Base-by-base conservation (phyloP, 2,888 invertebrate species). In the Pristionchus japonicus region DNA sequence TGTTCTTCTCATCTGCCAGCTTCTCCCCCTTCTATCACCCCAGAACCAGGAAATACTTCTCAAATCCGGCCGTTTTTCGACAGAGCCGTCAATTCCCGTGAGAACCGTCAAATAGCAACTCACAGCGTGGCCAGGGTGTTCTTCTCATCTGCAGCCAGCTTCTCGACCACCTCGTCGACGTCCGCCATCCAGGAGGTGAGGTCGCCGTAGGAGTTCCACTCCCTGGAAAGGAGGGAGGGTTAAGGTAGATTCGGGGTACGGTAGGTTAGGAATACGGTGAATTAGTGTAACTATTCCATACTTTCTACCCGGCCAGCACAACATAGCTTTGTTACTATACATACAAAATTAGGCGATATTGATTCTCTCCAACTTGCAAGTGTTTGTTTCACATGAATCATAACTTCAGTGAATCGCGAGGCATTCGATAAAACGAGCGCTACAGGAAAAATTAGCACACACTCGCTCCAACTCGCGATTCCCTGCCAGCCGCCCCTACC, bases 71-170 rank as follows among this genome's bases (percentile, higher is more conserved):
- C 17, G 3, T 52, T 52, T 23, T 52, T n/a, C n/a, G n/a, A 49
- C 49, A 52, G 20, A 20, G 52, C 52, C 52, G 52, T 1, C 1
- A 52, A 52, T 20, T 52, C 20, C 52, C 52, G 4, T 47, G n/a
- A 47, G 23, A 57, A 23, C 57, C n/a, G 57, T 3, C 7, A n/a
- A 57, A 57, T 57, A 31, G 1, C 4, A n/a, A 83, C 89, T 74
- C 57, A 90, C 92, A 95, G 90, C n/a, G 95, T 90, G 6, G 94
- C 95, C 61, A 95, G 92, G 20, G 61, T 85, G 90, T 95, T 95
- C 3, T 95, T 94, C 4, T 95, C 95, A 88, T 93, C 92, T 7
- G 64, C 74, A 7, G 89, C 89, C 2, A 92, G 91, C 37, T 88
- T 88, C 17, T 92, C 90, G 31, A 94, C 90, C 1, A 94, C 92